These are phyloP conservation scores for Lasioglossum leucozonium DNA, from an alignment of 2,888 invertebrate genomes.

Conservation along the genomic window DNA sequence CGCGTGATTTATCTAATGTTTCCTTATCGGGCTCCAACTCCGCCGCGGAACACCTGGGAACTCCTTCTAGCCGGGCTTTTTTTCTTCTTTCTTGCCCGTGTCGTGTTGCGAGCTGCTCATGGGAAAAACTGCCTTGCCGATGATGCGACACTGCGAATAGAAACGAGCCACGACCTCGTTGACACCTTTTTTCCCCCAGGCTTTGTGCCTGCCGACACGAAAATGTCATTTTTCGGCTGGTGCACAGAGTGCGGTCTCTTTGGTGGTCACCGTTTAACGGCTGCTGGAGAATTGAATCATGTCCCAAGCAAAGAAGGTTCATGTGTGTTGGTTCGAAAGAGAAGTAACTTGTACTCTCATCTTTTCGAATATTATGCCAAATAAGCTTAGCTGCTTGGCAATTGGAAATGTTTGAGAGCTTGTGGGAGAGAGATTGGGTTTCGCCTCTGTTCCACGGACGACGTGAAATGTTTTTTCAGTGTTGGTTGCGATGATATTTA, in stretches of 20 bases:
- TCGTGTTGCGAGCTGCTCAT: conserved; percentile 44
- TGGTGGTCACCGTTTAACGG: neutral
- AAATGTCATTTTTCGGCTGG: neutral
- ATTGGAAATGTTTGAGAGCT: no score
- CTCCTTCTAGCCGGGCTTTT: conserved; percentile 51
- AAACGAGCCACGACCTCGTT: conserved; percentile 42
- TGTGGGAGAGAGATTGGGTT: neutral
- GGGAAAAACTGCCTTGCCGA: conserved; percentile 73
- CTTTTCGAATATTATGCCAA: neutral
- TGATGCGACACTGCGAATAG: conserved; percentile 74
- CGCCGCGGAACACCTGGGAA: conserved; percentile 76
- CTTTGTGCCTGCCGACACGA: neutral
- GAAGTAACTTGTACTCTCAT: neutral
- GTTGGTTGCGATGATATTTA: conserved; percentile 18
- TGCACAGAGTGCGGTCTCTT: neutral
- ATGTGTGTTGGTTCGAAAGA: neutral
- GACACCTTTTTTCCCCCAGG: neutral
- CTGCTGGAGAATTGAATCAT: no score
- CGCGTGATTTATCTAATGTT: conserved; percentile 81
- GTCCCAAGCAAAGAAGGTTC: no score
- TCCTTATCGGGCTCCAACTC: conserved; percentile 77
- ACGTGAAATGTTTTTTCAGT: neutral
- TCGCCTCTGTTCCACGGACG: conserved; percentile 33
- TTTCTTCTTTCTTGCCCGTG: neutral
- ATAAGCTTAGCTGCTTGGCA: neutral